Base-by-base conservation (phyloP, 2,888 invertebrate species). In the Cataglyphis altisquamis region DNA sequence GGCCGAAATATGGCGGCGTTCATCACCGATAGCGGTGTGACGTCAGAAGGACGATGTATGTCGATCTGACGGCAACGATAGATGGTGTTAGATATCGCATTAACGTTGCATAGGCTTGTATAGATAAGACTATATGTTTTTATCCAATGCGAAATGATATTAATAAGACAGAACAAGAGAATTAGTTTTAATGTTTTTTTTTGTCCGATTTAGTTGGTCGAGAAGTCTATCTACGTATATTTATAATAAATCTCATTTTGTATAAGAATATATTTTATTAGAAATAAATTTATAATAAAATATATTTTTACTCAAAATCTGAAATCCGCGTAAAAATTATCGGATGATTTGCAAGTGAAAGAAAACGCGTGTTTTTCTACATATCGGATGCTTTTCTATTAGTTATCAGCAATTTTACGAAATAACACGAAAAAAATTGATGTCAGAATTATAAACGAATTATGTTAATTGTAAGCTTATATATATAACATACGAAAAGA, bases 401-500 rank as follows among this genome's bases (percentile, higher is more conserved):
- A 36, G 18, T 39, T 21, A 15, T 25, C 18, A 57, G 39, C 10
- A 52, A 57, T 57, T 25, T n/a, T n/a, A 52, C 10, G 21, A 39
- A 41, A 52, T 6, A 52, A 52, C 3, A 52, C 8, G n/a, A 6
- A 0, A 60, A 60, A 41, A 25, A 57, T 73, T 41, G 12, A 25
- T n/a, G 8, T n/a, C 18, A 72, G 9, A 32, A 25, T 29, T 25
- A 18, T 29, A 21, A 3, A 18, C 25, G 21, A 18, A 18, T 9
- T 12, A 15, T 6, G 55, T 9, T 15, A 29, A 29, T 29, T 29
- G 29, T 29, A 25, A 72, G 18, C 15, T 55, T 8, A 39, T 36
- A 41, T 36, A 41, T 29, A 10, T 4, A 64, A 64, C 73, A 74
- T 74, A 83, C 86, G 85, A 86, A 21, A 2, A 32, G 36, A 41